Conservation (phyloP, 2,113 vertebrate genomes). For the Pseudopodoces humilis region DNA sequence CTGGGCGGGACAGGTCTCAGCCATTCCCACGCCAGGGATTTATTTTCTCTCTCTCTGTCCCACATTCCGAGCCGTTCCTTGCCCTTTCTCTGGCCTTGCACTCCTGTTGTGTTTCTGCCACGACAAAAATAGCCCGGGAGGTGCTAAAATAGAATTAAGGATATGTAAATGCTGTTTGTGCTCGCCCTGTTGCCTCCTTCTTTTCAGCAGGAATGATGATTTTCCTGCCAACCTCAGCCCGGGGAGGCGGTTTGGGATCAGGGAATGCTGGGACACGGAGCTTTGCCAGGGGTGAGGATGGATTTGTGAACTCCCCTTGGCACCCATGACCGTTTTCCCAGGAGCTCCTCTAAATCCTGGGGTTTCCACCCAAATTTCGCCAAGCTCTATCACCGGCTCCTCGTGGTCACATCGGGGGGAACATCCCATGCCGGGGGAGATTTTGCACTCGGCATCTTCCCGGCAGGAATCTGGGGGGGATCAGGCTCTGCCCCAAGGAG, state of each 20-base stretch:
- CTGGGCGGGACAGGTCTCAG: not conserved
- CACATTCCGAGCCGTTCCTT: not conserved
- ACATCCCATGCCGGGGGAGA: accelerated
- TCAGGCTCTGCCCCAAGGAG: not conserved
- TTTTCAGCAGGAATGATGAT: not conserved
- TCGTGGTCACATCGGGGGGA: accelerated
- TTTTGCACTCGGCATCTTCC: not conserved
- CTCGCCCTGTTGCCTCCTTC: not conserved
- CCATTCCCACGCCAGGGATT: not conserved
- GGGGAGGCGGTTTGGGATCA: not conserved
- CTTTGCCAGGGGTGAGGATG: not conserved
- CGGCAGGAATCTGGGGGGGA: not conserved
- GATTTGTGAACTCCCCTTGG: not conserved
- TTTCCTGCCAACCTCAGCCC: not conserved
- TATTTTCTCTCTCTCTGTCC: not conserved
- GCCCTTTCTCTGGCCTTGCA: conserved; percentile 37
- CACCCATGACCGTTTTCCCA: not conserved
- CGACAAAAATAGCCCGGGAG: not conserved
- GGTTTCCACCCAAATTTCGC: not conserved
- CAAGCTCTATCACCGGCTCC: accelerated
- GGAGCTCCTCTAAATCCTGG: not conserved
- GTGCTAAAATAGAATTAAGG: conserved; percentile 53
- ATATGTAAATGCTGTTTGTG: conserved; percentile 4
- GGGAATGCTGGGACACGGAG: not conserved
- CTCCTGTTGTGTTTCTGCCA: not conserved